Conservation (phyloP, 2,113 vertebrate species). For the Cnemophilus loriae region DNA sequence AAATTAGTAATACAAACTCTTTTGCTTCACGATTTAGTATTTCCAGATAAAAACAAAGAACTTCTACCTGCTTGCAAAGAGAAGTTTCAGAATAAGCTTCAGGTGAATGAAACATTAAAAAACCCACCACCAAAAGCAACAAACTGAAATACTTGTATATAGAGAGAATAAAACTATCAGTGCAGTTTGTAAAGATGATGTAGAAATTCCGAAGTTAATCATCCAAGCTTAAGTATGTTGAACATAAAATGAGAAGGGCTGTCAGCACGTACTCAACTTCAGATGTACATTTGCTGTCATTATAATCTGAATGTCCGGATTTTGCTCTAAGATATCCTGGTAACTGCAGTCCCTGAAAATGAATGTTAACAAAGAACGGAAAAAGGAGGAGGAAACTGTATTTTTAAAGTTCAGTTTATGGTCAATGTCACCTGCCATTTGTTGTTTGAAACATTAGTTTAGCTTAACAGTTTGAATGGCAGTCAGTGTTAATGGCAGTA, state of each 20-base stretch:
- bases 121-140: not conserved
- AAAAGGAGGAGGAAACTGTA: not conserved
- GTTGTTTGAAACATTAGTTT: not conserved
- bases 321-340: not conserved
- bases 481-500: not conserved
- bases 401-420: not conserved
- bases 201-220: not conserved
- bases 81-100: not conserved
- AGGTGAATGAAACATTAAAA: not conserved
- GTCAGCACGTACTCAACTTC: not conserved
- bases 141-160: not conserved
- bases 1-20: not conserved
- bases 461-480: not conserved
- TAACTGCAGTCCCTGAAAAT: not conserved
- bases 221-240: not conserved
- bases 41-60: constrained; percentile 5
- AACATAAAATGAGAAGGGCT: not conserved
- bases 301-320: not conserved
- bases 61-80: not conserved
- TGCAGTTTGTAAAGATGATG: not conserved
- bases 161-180: not conserved
- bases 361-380: not conserved
- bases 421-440: not conserved
- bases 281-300: not conserved
- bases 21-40: not conserved